Percentiles rank a stretch among this genome's conserved stretches.
Conservation (phyloP, 2,113 vertebrate species). For the Oceanodroma tethys region DNA sequence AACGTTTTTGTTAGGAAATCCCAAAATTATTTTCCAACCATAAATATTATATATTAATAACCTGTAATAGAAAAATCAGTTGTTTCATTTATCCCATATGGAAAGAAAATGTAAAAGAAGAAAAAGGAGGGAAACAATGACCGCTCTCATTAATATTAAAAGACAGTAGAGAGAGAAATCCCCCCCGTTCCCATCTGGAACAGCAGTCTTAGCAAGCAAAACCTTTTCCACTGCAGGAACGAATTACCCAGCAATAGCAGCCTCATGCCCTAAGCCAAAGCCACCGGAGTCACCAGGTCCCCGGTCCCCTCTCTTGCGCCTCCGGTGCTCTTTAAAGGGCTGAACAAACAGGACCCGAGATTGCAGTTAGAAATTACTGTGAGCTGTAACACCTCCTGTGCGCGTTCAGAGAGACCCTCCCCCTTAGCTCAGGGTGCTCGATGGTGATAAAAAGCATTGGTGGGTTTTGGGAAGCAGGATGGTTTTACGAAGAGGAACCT, state of each 20-base stretch:
- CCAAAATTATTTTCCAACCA: not conserved
- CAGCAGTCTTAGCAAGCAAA: not conserved
- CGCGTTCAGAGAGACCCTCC: not conserved
- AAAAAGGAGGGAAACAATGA: not conserved
- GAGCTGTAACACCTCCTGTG: not conserved
- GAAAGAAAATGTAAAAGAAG: not conserved
- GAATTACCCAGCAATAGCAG: not conserved
- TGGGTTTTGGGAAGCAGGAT: not conserved
- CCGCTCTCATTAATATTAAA: not conserved
- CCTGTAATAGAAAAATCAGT: not conserved
- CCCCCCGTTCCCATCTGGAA: not conserved
- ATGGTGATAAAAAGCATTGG: not conserved
- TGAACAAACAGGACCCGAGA: not conserved
- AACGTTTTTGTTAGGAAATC: not conserved
- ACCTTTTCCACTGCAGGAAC: not conserved
- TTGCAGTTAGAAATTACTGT: not conserved
- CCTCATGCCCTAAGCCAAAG: not conserved
- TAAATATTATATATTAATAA: not conserved
- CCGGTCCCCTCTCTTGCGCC: not conserved
- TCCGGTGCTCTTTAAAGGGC: not conserved
- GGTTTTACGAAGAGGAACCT: not conserved
- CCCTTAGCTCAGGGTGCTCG: not conserved
- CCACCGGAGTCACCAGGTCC: not conserved
- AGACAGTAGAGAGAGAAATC: not conserved
- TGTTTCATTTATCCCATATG: constrained; percentile 14